Evolutionary conservation across 2,113 vertebrate species (phyloP), one percentile per base, ranked within the genome.

Genomic region (Psittacula cyanocephala): DNA sequence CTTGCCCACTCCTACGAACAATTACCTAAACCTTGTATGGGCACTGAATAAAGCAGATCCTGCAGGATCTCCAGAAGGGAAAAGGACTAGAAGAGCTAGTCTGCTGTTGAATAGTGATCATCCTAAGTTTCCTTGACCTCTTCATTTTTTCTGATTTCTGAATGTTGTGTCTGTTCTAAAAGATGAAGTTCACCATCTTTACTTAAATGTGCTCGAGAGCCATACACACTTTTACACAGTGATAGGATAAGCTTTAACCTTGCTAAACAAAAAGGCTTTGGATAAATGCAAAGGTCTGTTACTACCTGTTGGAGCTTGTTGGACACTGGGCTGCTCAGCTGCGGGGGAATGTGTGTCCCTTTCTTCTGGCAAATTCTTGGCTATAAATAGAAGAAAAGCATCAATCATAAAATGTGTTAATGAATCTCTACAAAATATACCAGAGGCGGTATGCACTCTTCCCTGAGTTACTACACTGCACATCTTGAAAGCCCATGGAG

Each of bases 231-330:
- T 72, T 64, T 6, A 64, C 7, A 14, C 3, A 87, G 62, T 2
- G 13, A 3, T 0, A 64, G 37, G 29, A 60, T 28, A 79, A 74
- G 19, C 12, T 74, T 70, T 37, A 44, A 41, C 17, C 16, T 37
- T 17, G 7, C 17, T 65, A 13, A 43, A 78, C 49, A 62, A 31
- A 46, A 75, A 35, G 31, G 27, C 18, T 64, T 64, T 49, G 52
- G 63, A 59, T 37, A 64, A 80, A 67, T 16, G 20, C 44, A 85
- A 59, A 82, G 18, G 14, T 71, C 2, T 29, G 33, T 10, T 22
- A 52, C 43, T 98, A 99, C 99, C 98, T 98, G 98, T 91, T 91
- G 98, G 97, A 29, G 97, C 94, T 52, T 97, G 97, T 46, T 97
- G 97, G 16, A 86, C 97, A 28, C 96, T 97, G 81, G 97, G 97